These are phyloP conservation scores for Actinia equina DNA, from an alignment of 64 coral and sea anemone genomes.

Conservation along the genomic window DNA sequence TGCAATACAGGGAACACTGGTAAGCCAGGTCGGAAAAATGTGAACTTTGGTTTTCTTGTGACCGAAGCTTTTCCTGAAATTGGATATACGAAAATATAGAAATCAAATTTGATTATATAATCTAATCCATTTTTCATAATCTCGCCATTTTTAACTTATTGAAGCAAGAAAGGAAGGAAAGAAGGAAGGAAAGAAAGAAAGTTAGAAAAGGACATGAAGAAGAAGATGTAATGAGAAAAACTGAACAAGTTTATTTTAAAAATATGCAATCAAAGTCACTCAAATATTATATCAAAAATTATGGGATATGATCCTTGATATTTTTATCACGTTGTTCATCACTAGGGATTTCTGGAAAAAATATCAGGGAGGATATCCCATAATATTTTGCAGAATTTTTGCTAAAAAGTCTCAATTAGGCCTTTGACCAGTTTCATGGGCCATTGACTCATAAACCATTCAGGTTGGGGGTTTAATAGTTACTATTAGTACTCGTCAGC, in stretches of 20 bases:
- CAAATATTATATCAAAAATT: not conserved
- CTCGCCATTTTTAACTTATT: not conserved
- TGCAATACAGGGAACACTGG: constrained; percentile 38
- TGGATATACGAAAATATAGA: not conserved
- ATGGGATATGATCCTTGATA: too few relatives aligned
- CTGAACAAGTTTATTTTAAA: too few relatives aligned
- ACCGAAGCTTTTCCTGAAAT: not conserved
- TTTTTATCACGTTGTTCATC: too few relatives aligned
- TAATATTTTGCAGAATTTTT: too few relatives aligned
- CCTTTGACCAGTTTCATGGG: too few relatives aligned
- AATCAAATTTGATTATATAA: not conserved
- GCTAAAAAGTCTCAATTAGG: too few relatives aligned
- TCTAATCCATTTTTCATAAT: not conserved
- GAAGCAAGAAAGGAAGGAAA: not conserved
- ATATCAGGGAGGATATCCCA: not conserved
- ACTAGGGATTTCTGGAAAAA: not conserved
- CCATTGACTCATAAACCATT: too few relatives aligned
- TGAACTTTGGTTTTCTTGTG: constrained; percentile 16
- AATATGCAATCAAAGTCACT: not conserved
- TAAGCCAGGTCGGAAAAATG: constrained; percentile 38
- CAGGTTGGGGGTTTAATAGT: too few relatives aligned
- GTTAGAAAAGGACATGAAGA: too few relatives aligned
- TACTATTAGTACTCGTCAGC: too few relatives aligned
- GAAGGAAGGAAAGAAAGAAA: too few relatives aligned
- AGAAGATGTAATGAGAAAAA: too few relatives aligned